Evolutionary conservation across 2,113 vertebrate genomes (phyloP), one percentile per base, ranked within the genome.

Genomic region (Cheilinus undulatus): DNA sequence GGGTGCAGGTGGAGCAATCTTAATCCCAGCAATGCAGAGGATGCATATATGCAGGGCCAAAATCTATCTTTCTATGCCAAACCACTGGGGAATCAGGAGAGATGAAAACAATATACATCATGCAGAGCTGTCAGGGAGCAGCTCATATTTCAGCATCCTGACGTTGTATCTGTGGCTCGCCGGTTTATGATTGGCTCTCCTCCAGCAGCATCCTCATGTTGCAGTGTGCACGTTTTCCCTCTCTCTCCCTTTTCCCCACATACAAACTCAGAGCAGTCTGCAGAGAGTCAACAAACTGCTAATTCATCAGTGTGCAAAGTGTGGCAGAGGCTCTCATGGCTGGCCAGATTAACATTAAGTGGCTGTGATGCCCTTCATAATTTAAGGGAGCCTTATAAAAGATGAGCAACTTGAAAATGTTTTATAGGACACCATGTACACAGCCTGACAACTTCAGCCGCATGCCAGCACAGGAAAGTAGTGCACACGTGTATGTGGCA

Each of bases 251-350:
- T 34, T 11, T 11, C 7, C 8, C 8, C 32, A 34, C 32, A 34
- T 11, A 34, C 65, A 68, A 67, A 43, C 43, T 28, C 65, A 10
- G 53, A 53, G 57, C 59, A 59, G 32, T 50, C 60, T 58, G 50
- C 84, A 61, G 72, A 67, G 58, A 24, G 64, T 57, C 78, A 73
- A 32, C 75, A 85, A 76, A 82, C 80, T 76, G 82, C 82, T 62
- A 75, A 79, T 70, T 80, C 83, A 83, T 83, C 84, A 75, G 54
- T 40, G 63, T 36, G 64, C 50, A 23, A 7, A 9, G 46, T 48
- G 53, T 69, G 62, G 50, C 70, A 54, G 40, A 54, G 65, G 27
- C 61, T 27, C 46, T 70, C 28, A 20, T 22, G 62, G 61, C 28
- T 24, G 32, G 28, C 28, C 49, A 46, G 57, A 75, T 66, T 50